Evolutionary conservation across 2,888 invertebrate genomes (phyloP), one percentile per base, ranked within the genome.

Genomic region (Philaethria dido): DNA sequence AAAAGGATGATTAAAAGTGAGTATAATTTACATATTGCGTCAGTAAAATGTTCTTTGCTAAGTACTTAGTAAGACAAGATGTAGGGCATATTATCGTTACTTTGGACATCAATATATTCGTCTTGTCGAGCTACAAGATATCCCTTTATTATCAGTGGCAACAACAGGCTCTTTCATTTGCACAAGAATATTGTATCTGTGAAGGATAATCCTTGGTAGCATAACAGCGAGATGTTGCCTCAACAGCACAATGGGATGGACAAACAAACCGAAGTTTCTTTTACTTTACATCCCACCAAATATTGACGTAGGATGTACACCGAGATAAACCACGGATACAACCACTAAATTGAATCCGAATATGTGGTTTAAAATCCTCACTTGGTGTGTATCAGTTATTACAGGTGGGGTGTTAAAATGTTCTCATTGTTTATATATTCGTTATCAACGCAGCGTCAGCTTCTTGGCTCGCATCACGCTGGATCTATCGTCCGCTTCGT

Each of bases 261-360:
- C 74, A 77, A 78, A 79, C 76, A 79, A 54, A 47, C 72, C 75
- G 77, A 74, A 79, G 79, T 78, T 80, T 76, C 78, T 83, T n/a
- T 78, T 75, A 79, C 80, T 78, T 77, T 78, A 78, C 74, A 78
- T 78, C 76, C 72, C 78, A n/a, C n/a, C 81, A 87, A 89, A 90
- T 89, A 89, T 89, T 90, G 85, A 88, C 79, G 77, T 84, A 87
- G 87, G 88, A 87, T 84, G 79, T 81, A 82, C 80, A 79, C 72
- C 68, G 77, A 83, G 86, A 89, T 88, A 85, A 86, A 80, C 74
- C 77, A 73, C 73, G 78, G 77, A 83, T 84, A 88, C 85, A 87
- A 87, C 81, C 78, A 74, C 75, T 87, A 82, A 72, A 84, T 85
- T 87, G 79, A 82, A 80, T 81, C 77, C 16, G 75, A 79, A 79